Percentiles rank a stretch among this genome's conserved stretches.
Conservation (phyloP, 1,140 invertebrate species). For the Aethina tumida region DNA sequence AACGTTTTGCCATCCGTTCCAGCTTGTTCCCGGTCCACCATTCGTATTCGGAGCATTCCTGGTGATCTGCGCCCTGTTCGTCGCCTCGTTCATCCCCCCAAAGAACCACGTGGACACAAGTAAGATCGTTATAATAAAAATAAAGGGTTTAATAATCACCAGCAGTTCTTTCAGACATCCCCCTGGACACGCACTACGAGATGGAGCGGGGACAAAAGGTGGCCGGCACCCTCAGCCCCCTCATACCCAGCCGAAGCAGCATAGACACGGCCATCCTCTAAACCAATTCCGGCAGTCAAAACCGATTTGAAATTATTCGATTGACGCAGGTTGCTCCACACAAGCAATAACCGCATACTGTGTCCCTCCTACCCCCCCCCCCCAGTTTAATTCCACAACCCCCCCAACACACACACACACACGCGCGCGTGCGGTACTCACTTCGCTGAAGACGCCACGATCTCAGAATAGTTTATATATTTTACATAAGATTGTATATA, state of each 20-base stretch:
- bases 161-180: conserved; percentile 43
- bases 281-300: no score
- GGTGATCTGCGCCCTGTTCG: conserved; percentile 73
- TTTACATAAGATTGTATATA: no score
- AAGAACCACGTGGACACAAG: conserved; percentile 28
- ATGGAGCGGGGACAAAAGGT: conserved; percentile 62
- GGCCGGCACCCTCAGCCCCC: conserved; percentile 64
- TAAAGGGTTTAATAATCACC: conserved; percentile 1
- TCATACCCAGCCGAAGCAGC: conserved; percentile 53
- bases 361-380: no score
- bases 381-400: no score
- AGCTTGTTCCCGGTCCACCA: conserved; percentile 93
- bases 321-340: no score
- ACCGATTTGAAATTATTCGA: no score
- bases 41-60: conserved; percentile 97
- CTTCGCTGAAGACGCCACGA: no score
- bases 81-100: conserved; percentile 32
- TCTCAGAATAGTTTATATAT: no score
- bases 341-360: no score
- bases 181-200: conserved; percentile 68
- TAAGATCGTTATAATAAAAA: conserved; percentile 16
- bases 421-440: no score
- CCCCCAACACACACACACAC: no score
- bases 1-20: no score
- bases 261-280: conserved; percentile 32